Percentiles rank a stretch among this genome's conserved stretches.
These are phyloP conservation scores for Cotesia glomerata DNA, from an alignment of 1,140 invertebrate genomes.

Conservation along the genomic window DNA sequence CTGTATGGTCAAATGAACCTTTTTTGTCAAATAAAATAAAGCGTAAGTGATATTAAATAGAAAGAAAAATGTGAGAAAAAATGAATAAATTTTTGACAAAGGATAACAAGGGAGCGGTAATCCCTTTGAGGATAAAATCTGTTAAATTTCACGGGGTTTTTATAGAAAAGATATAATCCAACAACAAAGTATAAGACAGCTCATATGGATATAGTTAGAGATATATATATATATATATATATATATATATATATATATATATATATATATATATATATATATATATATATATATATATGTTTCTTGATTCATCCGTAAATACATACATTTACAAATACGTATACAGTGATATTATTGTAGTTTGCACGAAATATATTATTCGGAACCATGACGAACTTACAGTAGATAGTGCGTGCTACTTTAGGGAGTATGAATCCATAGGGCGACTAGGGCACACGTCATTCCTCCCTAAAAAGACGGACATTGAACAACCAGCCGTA, in stretches of 20 bases:
- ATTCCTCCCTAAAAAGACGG: conserved; percentile 21
- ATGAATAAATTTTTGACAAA: background rate
- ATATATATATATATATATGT: background rate
- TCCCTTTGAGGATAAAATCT: conserved; percentile 7
- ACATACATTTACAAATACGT: background rate
- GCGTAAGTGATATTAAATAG: too few relatives aligned
- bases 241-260: background rate
- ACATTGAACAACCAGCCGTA: background rate
- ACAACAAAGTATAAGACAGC: background rate
- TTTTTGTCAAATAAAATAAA: too few relatives aligned
- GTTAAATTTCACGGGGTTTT: conserved; percentile 8
- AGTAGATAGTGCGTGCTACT: conserved; percentile 16
- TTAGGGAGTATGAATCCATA: conserved; percentile 5
- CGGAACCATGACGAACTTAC: background rate
- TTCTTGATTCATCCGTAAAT: too few relatives aligned
- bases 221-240: conserved; percentile 3
- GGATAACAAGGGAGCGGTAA: conserved; percentile 7
- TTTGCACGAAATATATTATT: conserved; percentile 10
- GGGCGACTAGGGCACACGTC: conserved; percentile 23
- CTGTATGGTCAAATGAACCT: too few relatives aligned
- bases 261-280: conserved; percentile 1
- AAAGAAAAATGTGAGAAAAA: background rate
- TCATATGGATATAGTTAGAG: background rate
- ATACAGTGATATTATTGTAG: background rate
- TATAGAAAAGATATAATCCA: background rate